Conservation (phyloP, 2,888 invertebrate genomes). For the Orthosia incerta region DNA sequence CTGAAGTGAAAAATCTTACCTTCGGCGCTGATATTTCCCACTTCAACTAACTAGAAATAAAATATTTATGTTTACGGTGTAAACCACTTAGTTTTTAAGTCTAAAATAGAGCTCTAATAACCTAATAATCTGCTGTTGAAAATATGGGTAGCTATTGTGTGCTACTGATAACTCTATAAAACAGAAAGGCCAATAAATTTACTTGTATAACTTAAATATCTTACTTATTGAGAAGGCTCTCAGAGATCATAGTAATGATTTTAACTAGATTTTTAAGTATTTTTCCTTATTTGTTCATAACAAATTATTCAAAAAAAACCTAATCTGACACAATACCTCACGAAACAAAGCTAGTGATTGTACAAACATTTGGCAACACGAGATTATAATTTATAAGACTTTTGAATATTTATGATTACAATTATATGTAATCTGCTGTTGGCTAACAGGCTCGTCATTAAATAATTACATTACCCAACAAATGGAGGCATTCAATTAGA, state of each 20-base stretch:
- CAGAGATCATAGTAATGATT: neutral
- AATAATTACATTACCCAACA: constrained; percentile 58
- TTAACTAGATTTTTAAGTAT: neutral
- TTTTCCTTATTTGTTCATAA: neutral
- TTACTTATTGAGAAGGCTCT: neutral
- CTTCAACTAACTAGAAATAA: neutral
- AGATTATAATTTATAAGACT: constrained; percentile 40
- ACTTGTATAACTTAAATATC: neutral
- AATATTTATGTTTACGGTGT: constrained; percentile 1
- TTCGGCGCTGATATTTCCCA: neutral
- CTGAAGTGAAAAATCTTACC: neutral
- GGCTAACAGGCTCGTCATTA: constrained; percentile 47
- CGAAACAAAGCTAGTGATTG: constrained; percentile 30
- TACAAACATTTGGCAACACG: constrained; percentile 49
- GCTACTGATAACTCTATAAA: neutral
- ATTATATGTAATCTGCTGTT: constrained; percentile 51
- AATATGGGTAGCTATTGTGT: neutral
- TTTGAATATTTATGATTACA: constrained; percentile 58
- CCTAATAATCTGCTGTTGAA: neutral
- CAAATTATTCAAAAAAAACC: neutral
- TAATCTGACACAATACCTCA: constrained; percentile 18
- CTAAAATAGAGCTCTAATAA: constrained; percentile 1
- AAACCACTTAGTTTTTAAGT: constrained; percentile 4
- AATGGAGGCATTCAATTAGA: constrained; percentile 45
- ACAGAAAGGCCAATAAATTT: neutral